Conservation (phyloP, 2,113 vertebrate genomes). For the Arothron firmamentum region DNA sequence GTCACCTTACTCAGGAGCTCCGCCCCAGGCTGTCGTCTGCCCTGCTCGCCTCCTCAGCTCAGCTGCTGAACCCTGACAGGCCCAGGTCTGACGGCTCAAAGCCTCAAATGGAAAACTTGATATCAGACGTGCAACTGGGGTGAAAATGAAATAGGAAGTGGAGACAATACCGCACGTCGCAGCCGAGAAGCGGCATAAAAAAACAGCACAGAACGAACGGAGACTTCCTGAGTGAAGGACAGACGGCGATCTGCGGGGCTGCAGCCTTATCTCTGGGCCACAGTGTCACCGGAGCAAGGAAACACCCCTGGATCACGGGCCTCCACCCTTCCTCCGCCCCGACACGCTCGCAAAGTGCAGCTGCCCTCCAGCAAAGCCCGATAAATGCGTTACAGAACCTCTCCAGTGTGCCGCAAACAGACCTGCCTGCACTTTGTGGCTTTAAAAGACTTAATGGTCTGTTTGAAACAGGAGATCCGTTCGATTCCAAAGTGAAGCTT, state of each 20-base stretch:
- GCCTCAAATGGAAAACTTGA: conserved; percentile 3
- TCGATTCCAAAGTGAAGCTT: not conserved
- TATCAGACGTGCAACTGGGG: not conserved
- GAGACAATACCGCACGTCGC: not conserved
- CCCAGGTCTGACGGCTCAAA: conserved; percentile 20
- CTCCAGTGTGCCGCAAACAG: too few species aligned
- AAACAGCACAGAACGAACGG: not conserved
- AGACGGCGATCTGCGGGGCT: not conserved
- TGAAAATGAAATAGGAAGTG: not conserved
- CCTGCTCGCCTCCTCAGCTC: conserved; percentile 8
- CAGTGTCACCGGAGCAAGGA: conserved; percentile 32
- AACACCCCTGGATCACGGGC: conserved; percentile 40
- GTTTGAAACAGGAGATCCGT: too few species aligned
- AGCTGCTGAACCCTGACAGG: conserved; percentile 28
- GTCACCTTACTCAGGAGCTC: conserved; percentile 33
- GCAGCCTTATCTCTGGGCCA: conserved; percentile 47
- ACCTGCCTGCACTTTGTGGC: too few species aligned
- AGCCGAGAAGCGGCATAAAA: not conserved
- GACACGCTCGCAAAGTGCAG: conserved; percentile 11
- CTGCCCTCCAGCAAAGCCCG: not conserved
- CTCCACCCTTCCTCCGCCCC: conserved; percentile 42
- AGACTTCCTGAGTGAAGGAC: not conserved
- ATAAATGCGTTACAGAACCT: not conserved
- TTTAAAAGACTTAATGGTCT: too few species aligned
- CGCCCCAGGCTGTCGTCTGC: conserved; percentile 1